Evolutionary conservation across 2,113 vertebrate species (phyloP), one percentile per base, ranked within the genome.

Genomic region (Corythaeola cristata): DNA sequence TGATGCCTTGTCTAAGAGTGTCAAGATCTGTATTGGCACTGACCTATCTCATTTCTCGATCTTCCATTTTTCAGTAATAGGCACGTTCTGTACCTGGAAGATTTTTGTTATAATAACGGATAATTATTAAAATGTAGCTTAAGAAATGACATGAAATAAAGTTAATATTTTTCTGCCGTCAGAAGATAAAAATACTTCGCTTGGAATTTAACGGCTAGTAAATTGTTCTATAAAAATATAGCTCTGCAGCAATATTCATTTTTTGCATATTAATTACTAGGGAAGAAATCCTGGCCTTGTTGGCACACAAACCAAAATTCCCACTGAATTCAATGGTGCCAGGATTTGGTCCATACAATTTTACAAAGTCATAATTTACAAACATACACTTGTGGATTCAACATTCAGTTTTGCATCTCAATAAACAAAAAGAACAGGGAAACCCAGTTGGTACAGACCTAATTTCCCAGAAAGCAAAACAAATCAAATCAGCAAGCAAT

Each of bases 81-180:
- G 71, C 27, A 94, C 9, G 4, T 83, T 88, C 71, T 83, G 85
- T 85, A 88, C 87, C 75, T 93, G 59, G 53, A 81, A 93, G 73
- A 62, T 50, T 85, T 91, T 88, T 28, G 85, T 91, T 96, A 66
- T 82, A 83, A 69, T 72, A 95, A 91, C 59, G 18, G 63, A 58
- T 88, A 91, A 91, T 93, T 89, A 85, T 76, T 91, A 88, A 93
- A 64, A 52, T 8, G 74, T 62, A 94, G 50, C 45, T 89, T 91
- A 94, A 96, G 78, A 24, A 72, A 69, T 75, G 30, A 88, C 66
- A 76, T 63, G 55, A 96, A 97, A 96, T 89, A 85, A 95, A 91
- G 69, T 75, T 95, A 89, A 68, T 73, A 88, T 93, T 91, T 92
- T 92, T 60, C 77, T 86, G 49, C 27, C 44, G 88, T 94, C 49